Conservation (phyloP, 2,113 vertebrate genomes). For the Paralichthys olivaceus region DNA sequence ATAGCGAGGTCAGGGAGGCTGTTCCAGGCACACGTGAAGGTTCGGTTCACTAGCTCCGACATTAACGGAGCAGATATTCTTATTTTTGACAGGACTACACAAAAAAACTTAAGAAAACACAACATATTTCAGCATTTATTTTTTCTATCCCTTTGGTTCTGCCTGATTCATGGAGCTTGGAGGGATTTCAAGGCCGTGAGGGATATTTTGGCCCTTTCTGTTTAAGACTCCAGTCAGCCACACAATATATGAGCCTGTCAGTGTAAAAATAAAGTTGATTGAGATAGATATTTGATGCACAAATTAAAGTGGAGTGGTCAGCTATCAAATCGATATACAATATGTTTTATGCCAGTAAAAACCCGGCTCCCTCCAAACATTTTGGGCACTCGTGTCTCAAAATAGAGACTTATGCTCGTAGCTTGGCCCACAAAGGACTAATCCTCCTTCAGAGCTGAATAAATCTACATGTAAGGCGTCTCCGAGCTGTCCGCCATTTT, state of each 20-base stretch:
- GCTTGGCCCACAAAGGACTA: slow-evolving; percentile 60
- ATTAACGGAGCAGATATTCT: slow-evolving; percentile 16
- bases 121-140: slow-evolving; percentile 5
- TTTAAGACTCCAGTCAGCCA: slow-evolving; percentile 21
- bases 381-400: slow-evolving; percentile 48
- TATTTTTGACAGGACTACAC: neutral
- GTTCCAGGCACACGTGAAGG: neutral
- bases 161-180: slow-evolving; percentile 38
- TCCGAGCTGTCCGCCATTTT: slow-evolving; percentile 63
- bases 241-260: slow-evolving; percentile 29
- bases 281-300: slow-evolving; percentile 48
- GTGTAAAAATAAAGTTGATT: slow-evolving; percentile 44
- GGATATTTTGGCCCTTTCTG: slow-evolving; percentile 25
- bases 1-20: slow-evolving; percentile 18
- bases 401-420: slow-evolving; percentile 72
- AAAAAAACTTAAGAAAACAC: neutral
- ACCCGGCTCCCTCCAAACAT: slow-evolving; percentile 45
- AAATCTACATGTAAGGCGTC: slow-evolving; percentile 46
- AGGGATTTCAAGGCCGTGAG: slow-evolving; percentile 34
- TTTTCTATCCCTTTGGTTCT: slow-evolving; percentile 12
- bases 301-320: slow-evolving; percentile 37
- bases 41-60: neutral
- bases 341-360: slow-evolving; percentile 41
- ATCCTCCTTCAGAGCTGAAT: slow-evolving; percentile 63
- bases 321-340: slow-evolving; percentile 11